Percentiles rank a stretch among this genome's conserved stretches.
Evolutionary conservation across 2,113 vertebrate genomes (phyloP).

Genomic region (Dolichotis patagonum): DNA sequence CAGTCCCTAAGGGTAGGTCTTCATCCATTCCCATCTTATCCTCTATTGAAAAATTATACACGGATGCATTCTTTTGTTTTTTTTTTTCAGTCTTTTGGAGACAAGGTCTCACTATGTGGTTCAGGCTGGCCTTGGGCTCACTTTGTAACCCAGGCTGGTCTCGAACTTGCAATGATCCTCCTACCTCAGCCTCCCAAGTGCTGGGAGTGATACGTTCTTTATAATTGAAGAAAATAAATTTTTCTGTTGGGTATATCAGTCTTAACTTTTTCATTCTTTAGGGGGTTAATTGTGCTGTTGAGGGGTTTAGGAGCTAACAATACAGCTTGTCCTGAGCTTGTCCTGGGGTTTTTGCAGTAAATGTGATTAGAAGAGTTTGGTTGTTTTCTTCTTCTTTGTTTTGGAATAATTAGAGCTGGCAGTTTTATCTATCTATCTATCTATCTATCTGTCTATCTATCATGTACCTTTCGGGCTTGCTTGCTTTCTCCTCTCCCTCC

Average conservation of each 20-base stretch:
- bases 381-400: not conserved
- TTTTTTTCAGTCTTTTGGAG: too few relatives aligned
- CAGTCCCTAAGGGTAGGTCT: not conserved
- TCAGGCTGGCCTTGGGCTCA: too few relatives aligned
- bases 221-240: not conserved
- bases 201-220: not conserved
- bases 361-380: not conserved
- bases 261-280: slow-evolving; percentile 32
- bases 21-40: not conserved
- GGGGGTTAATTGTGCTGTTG: not conserved
- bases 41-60: not conserved
- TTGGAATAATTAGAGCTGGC: not conserved
- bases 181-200: too few relatives aligned
- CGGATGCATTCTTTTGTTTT: not conserved
- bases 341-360: not conserved
- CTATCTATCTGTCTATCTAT: too few relatives aligned
- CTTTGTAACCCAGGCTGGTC: too few relatives aligned
- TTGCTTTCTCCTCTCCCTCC: not conserved
- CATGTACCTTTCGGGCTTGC: not conserved
- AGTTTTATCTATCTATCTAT: too few relatives aligned
- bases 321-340: not conserved
- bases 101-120: too few relatives aligned
- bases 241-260: not conserved
- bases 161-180: too few relatives aligned
- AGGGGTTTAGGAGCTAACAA: not conserved